Conservation (phyloP, 2,888 invertebrate genomes). For the Caenorhabditis virilis region DNA sequence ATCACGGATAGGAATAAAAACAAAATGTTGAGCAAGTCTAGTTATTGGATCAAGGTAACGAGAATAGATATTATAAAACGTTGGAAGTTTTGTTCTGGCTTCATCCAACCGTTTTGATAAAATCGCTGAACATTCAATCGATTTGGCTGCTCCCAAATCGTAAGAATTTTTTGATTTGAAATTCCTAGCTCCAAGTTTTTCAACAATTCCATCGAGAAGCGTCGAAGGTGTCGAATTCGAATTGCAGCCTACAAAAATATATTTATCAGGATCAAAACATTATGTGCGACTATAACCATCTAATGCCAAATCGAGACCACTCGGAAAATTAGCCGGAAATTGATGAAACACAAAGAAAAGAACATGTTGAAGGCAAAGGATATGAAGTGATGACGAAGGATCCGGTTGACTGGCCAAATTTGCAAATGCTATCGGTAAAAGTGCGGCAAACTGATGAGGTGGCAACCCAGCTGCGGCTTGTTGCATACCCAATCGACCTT, state of each 20-base stretch:
- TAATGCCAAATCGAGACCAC: constrained; percentile 56
- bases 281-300: constrained; percentile 19
- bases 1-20: constrained; percentile 41
- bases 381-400: constrained; percentile 37
- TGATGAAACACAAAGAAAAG: constrained; percentile 63
- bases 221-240: constrained; percentile 50
- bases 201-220: constrained; percentile 47
- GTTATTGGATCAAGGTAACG: constrained; percentile 35
- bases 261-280: background rate
- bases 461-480: constrained; percentile 58
- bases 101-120: constrained; percentile 32
- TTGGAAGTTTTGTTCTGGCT: constrained; percentile 35
- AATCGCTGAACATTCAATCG: constrained; percentile 31
- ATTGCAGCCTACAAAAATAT: constrained; percentile 48
- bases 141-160: constrained; percentile 29
- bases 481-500: constrained; percentile 57
- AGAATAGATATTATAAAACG: too few relatives aligned
- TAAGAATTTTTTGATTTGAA: constrained; percentile 16
- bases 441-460: constrained; percentile 61
- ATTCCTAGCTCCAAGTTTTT: constrained; percentile 38
- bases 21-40: constrained; percentile 41
- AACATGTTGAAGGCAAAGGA: constrained; percentile 60
- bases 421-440: constrained; percentile 57
- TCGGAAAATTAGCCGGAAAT: constrained; percentile 60
- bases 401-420: constrained; percentile 51